Conservation (phyloP, 1,140 invertebrate genomes). For the Dinothrombium tinctorium region DNA sequence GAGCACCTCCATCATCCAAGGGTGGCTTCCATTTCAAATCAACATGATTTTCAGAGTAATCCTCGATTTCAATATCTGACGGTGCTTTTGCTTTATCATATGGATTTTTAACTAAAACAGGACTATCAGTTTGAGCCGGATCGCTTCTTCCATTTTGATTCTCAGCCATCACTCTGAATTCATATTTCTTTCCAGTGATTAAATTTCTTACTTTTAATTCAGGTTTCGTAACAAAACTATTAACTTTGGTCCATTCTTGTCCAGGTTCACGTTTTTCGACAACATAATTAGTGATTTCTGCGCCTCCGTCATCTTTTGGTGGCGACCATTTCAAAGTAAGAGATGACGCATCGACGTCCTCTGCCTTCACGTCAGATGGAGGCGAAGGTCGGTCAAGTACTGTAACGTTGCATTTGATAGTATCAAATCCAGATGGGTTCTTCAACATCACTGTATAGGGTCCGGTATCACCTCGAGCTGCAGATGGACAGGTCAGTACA, state of each 20-base stretch:
- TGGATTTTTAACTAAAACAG: constrained; percentile 79
- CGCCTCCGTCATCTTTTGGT: constrained; percentile 83
- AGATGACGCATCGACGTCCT: constrained; percentile 71
- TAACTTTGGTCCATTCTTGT: constrained; percentile 69
- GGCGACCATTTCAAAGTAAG: constrained; percentile 81
- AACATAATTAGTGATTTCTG: constrained; percentile 76
- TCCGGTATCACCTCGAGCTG: constrained; percentile 65
- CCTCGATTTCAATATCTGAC: constrained; percentile 60
- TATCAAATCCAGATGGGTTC: constrained; percentile 71
- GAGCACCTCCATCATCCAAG: constrained; percentile 69
- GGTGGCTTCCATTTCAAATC: constrained; percentile 80
- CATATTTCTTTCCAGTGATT: constrained; percentile 78
- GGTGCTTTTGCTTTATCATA: constrained; percentile 76
- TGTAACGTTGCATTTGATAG: constrained; percentile 68
- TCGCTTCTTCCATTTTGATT: constrained; percentile 92
- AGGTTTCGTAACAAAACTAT: constrained; percentile 71
- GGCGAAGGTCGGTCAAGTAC: constrained; percentile 24
- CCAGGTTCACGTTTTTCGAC: constrained; percentile 89
- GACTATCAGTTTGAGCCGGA: constrained; percentile 61
- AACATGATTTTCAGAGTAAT: constrained; percentile 86
- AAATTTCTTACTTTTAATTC: constrained; percentile 56
- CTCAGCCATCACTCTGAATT: constrained; percentile 89
- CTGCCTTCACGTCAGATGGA: constrained; percentile 33
- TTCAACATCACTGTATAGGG: constrained; percentile 67
- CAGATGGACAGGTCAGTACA: constrained; percentile 48